Evolutionary conservation across 2,113 vertebrate genomes (phyloP), one percentile per base, ranked within the genome.

Genomic region (Rhinoptilus africanus): DNA sequence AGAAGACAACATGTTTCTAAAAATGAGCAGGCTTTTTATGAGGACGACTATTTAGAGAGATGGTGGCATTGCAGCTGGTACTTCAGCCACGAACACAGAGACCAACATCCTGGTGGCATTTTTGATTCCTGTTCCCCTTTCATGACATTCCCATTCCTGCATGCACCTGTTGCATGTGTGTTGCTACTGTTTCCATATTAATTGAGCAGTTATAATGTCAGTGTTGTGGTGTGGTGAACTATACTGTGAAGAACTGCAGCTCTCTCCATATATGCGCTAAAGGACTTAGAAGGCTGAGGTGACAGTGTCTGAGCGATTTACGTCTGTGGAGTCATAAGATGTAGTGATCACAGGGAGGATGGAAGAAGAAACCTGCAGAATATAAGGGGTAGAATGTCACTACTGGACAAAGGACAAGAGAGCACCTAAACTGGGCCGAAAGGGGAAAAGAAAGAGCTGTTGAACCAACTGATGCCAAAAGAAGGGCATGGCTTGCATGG

Each of bases 131-230:
- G 0, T 75, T 93, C 32, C 27, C 2, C 0, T 88, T 92, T 71
- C 47, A 13, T 41, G 37, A 23, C 0, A 0, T 63, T 77, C 51
- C 39, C 0, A 0, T 85, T 78, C 34, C 30, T 1, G 0, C 1
- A 10, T 43, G 53, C 73, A 68, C 59, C 63, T 5, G 0, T 74
- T 69, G 16, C 5, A 1, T 8, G 2, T 20, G 45, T 51, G 39
- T 89, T 68, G 69, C 57, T 78, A 8, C 37, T 71, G n/a, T 64
- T 89, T 18, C 48, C 16, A 12, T 45, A 12, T 28, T 45, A 68
- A 56, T 1, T 62, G 26, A 45, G 17, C 43, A 48, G 39, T 39
- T 12, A 15, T 48, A 39, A 4, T 20, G 43, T 19, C 60, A 89
- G 28, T 1, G 3, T 28, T 66, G 4, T 71, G 41, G 3, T 30